A percentile compares a stretch with the other conserved stretches of the same genome.
These are phyloP conservation scores for Eira barbara DNA, from an alignment of 2,113 vertebrate species.

Conservation along the genomic window DNA sequence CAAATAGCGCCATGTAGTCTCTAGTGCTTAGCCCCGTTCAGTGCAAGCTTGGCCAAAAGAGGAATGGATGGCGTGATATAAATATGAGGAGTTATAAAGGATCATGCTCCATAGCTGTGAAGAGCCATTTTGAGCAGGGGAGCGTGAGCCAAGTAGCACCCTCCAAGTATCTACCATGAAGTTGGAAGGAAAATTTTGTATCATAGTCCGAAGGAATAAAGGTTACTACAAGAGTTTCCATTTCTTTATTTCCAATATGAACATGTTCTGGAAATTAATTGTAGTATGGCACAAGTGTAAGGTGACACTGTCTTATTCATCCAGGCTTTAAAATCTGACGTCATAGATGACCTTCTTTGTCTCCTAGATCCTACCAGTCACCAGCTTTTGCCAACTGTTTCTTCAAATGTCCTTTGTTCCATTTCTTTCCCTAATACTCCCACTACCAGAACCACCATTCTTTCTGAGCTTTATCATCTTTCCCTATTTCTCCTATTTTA, in stretches of 20 bases:
- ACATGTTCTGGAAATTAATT: background rate
- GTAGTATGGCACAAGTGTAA: background rate
- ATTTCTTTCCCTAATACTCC: background rate
- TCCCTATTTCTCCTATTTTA: conserved; percentile 41
- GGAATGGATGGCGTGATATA: too few relatives aligned
- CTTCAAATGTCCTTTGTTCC: background rate
- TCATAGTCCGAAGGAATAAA: background rate
- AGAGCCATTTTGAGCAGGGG: background rate
- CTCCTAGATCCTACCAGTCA: background rate
- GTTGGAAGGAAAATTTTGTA: background rate
- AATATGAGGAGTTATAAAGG: background rate
- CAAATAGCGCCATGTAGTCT: background rate
- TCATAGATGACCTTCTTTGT: background rate
- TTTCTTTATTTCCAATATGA: background rate
- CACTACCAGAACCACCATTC: background rate
- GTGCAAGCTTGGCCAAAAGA: background rate
- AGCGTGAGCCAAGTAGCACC: background rate
- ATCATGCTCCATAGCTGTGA: background rate
- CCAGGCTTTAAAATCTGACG: background rate
- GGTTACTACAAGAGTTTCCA: background rate
- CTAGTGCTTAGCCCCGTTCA: background rate
- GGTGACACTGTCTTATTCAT: background rate
- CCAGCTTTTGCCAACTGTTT: background rate
- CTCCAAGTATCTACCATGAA: background rate
- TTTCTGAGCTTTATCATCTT: background rate